Evolutionary conservation across 37 sponge, comb jelly and placozoan genomes (phyloP).

Genomic region (Axinella damicornis): DNA sequence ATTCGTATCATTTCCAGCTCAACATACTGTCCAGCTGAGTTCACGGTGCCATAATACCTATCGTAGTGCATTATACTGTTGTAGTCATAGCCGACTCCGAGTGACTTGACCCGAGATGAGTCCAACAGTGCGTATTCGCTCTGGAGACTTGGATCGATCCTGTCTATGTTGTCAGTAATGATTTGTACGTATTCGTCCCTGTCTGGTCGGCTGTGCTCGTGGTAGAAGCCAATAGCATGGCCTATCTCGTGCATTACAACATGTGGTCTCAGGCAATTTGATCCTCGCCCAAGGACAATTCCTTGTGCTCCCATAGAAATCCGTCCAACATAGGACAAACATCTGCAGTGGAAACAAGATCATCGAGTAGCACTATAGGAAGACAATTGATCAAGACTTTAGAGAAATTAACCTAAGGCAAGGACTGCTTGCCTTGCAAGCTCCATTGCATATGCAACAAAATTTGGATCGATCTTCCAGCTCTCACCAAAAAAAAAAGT

Average conservation of each 20-base stretch:
- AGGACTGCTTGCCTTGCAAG: too few species aligned
- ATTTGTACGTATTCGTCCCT: slow-evolving; percentile 59
- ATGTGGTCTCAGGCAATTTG: too few species aligned
- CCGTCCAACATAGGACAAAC: slow-evolving; percentile 36
- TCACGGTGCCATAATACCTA: not conserved
- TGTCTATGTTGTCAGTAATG: slow-evolving; percentile 21
- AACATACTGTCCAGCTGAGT: slow-evolving; percentile 20
- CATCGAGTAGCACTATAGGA: too few species aligned
- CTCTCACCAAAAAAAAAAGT: too few species aligned
- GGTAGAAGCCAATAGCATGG: slow-evolving; percentile 75
- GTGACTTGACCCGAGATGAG: slow-evolving; percentile 27
- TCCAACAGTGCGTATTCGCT: slow-evolving; percentile 11
- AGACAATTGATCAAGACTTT: too few species aligned
- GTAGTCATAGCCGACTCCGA: slow-evolving; percentile 78
- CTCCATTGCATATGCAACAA: too few species aligned
- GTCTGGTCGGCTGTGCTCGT: slow-evolving; percentile 73
- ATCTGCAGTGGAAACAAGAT: not conserved
- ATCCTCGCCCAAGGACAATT: too few species aligned
- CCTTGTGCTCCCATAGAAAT: too few species aligned
- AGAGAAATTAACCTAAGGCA: too few species aligned
- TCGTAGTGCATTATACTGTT: slow-evolving; percentile 88
- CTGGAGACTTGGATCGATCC: not conserved
- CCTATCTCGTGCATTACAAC: slow-evolving; percentile 72
- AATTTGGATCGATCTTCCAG: too few species aligned
- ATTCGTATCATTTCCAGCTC: not conserved